Evolutionary conservation across 2,113 vertebrate genomes (phyloP), one percentile per base, ranked within the genome.

Genomic region (Verasper variegatus): DNA sequence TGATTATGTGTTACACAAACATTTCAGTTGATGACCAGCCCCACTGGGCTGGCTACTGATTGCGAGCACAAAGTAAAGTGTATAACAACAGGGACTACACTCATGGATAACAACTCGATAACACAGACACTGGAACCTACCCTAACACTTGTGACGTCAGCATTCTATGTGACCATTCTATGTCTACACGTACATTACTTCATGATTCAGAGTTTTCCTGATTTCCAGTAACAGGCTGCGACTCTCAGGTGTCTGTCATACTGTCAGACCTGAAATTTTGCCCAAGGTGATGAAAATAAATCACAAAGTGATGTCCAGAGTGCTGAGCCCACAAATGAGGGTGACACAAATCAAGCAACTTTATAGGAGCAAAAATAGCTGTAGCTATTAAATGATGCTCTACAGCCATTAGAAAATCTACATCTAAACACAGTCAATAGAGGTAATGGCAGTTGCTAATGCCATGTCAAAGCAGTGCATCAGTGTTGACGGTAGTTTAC

Each of bases 361-460:
- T 45, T 45, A 45, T 15, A 45, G 11, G 42, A 69, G 27, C 58
- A 63, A 23, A 47, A 69, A 24, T 59, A 63, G 24, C 24, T 3
- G 55, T 20, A 18, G 63, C 12, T 18, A 31, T 40, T 49, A 20
- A 56, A 51, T n/a, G 37, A 49, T 66, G 24, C 23, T 23, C 12
- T 10, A 55, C 24, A 70, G 37, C 31, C 27, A 17, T 11, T n/a
- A 40, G 15, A 68, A 49, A 61, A 62, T 49, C n/a, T 56, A 18
- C 52, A 55, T 55, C n/a, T 40, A 55, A 68, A 63, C 61, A 76
- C 56, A 80, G 52, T 45, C 45, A 20, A 52, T 4, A 42, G n/a
- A 74, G 67, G 59, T 70, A 69, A 61, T 23, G 47, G 59, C 21
- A 55, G 31, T 47, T 72, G 59, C 64, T 69, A 18, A 75, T 42